Conservation (phyloP, 2,888 invertebrate genomes). For the Nasonia oneida region DNA sequence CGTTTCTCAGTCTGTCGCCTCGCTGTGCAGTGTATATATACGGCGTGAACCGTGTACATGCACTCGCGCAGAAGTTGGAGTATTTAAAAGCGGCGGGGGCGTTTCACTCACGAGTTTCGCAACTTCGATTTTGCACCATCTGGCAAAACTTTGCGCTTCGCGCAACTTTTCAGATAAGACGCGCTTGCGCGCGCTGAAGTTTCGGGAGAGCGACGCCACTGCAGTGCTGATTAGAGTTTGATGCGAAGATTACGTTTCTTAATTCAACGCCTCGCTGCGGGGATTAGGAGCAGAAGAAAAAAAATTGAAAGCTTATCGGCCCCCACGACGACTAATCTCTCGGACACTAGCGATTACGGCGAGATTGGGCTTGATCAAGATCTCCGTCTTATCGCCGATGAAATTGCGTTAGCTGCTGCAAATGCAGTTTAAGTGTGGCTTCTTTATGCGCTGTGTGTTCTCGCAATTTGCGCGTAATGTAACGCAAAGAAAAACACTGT, state of each 20-base stretch:
- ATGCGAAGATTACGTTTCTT: constrained; percentile 49
- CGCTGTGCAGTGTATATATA: not conserved
- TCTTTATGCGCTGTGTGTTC: too few relatives aligned
- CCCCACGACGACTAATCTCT: not conserved
- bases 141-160: constrained; percentile 53
- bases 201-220: not conserved
- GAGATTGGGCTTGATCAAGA: too few relatives aligned
- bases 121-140: constrained; percentile 59
- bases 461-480: not conserved
- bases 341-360: not conserved
- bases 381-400: too few relatives aligned
- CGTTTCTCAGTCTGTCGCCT: not conserved
- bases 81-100: constrained; percentile 39
- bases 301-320: constrained; percentile 20
- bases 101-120: constrained; percentile 56
- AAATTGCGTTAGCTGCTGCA: too few relatives aligned
- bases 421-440: too few relatives aligned
- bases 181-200: not conserved
- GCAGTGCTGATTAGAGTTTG: constrained; percentile 53
- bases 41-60: not conserved
- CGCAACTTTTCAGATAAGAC: constrained; percentile 54
- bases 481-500: not conserved
- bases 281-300: not conserved
- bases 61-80: not conserved
- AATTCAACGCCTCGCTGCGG: constrained; percentile 27